These are phyloP conservation scores for Poicephalus meyeri DNA, from an alignment of 2,113 vertebrate species.

Conservation along the genomic window DNA sequence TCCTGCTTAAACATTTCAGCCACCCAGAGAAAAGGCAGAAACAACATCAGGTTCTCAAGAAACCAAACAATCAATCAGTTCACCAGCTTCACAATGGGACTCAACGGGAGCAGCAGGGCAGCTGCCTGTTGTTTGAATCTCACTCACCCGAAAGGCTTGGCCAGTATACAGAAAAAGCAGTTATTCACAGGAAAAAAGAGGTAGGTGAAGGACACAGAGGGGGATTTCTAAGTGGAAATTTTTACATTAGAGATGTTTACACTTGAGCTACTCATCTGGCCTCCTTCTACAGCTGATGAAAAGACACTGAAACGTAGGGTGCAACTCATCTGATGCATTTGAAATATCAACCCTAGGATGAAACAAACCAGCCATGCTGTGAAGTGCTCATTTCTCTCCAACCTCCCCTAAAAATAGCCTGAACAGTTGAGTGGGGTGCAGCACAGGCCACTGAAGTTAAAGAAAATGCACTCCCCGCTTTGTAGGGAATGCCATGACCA, in stretches of 20 bases:
- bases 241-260: neutral
- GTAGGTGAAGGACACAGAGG: slow-evolving; percentile 33
- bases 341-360: neutral
- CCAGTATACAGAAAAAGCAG: neutral
- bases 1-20: neutral
- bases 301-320: neutral
- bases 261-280: neutral
- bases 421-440: neutral
- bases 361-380: neutral
- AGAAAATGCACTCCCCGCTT: rapidly evolving
- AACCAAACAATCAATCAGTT: slow-evolving; percentile 47
- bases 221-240: slow-evolving; percentile 11
- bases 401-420: neutral
- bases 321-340: neutral
- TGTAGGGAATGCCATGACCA: too few relatives aligned
- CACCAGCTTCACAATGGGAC: slow-evolving; percentile 16
- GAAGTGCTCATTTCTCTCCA: neutral
- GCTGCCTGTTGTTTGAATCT: slow-evolving; percentile 34
- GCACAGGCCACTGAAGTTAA: neutral
- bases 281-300: neutral
- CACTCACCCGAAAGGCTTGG: neutral
- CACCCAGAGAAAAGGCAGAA: slow-evolving; percentile 31
- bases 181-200: slow-evolving; percentile 26
- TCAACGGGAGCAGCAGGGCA: slow-evolving; percentile 14
- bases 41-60: slow-evolving; percentile 41